Base-by-base conservation (phyloP, 2,113 vertebrate genomes). In the Spilogale gracilis region DNA sequence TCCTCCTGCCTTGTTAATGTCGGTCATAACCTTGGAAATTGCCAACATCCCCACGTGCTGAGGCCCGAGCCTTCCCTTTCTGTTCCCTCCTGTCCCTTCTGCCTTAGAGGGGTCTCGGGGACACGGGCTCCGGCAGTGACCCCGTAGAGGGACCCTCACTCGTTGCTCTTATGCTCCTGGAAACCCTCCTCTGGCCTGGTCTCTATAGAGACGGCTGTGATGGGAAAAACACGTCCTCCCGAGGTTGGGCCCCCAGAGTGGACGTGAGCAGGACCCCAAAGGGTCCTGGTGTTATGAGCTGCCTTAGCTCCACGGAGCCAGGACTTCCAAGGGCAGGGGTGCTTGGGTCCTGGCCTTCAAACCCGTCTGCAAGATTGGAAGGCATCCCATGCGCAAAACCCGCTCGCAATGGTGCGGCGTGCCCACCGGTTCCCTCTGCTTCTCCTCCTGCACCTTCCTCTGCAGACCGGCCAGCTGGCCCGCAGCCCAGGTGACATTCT, bases 41-140 rank as follows among this genome's bases (percentile, higher is more conserved):
- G 18, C 87, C 2, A 0, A 10, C 48, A 0, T 30, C n/a, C 52
- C 45, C 14, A 0, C 4, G 17, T 20, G 50, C 50, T n/a, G 76
- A 6, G 27, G 50, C 50, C 50, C 1, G 7, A 2, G 17, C 61
- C 81, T 58, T 50, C 43, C 38, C 27, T 5, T 18, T 1, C 9
- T 0, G 4, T 13, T 45, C 25, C 27, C 25, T 10, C 27, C 30
- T 3, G 5, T 32, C 4, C 50, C 45, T 48, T 50, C 27, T 32
- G 76, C 17, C 50, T 54, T 18, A 18, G 13, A 78, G 74, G 16
- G 58, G 27, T 10, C 38, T 18, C 86, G 0, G 0, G 9, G 8
- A 11, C 23, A 1, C 0, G 0, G 27, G 32, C 56, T 0, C 7
- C 0, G 27, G 9, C 0, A 9, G 52, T 6, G n/a, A 43, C 7